phyloP scores from a whole-genome alignment of 2,888 invertebrate genomes.

The Ametastegia equiseti region DNA sequence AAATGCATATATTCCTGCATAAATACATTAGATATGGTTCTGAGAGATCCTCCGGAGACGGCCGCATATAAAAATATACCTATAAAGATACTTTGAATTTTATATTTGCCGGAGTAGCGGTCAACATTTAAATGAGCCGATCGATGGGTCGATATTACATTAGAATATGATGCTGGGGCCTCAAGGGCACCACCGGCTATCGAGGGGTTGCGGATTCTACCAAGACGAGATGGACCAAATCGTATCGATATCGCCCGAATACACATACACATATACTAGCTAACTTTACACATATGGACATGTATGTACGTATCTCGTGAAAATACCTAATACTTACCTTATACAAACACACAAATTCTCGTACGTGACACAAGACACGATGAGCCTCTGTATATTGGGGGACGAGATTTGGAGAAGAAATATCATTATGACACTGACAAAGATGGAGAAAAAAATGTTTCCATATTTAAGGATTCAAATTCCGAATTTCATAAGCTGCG shows the following conservation, averaged over 20 bases:
- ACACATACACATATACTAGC: not conserved
- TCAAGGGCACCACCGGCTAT: constrained; percentile 45
- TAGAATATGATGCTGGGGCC: constrained; percentile 56
- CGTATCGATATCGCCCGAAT: constrained; percentile 41
- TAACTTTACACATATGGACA: not conserved
- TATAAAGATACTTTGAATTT: constrained; percentile 73
- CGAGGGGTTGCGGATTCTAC: constrained; percentile 56
- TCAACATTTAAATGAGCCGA: constrained; percentile 73
- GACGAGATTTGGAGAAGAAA: not conserved
- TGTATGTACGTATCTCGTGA: not conserved
- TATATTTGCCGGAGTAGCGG: constrained; percentile 69
- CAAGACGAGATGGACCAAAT: constrained; percentile 43
- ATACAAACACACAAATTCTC: not conserved
- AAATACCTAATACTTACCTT: not conserved
- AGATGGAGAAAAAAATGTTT: not conserved
- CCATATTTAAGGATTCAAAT: not conserved
- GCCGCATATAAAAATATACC: constrained; percentile 71
- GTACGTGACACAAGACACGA: not conserved
- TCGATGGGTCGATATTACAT: constrained; percentile 65
- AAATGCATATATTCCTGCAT: constrained; percentile 72
- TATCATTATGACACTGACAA: not conserved
- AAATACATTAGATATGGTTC: constrained; percentile 69
- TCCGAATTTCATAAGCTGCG: too few species aligned
- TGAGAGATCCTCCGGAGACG: constrained; percentile 54
- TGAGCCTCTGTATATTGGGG: not conserved